Percentiles rank a stretch among this genome's conserved stretches.
Conservation (phyloP, 1,140 invertebrate genomes). For the Leptinotarsa texana region DNA sequence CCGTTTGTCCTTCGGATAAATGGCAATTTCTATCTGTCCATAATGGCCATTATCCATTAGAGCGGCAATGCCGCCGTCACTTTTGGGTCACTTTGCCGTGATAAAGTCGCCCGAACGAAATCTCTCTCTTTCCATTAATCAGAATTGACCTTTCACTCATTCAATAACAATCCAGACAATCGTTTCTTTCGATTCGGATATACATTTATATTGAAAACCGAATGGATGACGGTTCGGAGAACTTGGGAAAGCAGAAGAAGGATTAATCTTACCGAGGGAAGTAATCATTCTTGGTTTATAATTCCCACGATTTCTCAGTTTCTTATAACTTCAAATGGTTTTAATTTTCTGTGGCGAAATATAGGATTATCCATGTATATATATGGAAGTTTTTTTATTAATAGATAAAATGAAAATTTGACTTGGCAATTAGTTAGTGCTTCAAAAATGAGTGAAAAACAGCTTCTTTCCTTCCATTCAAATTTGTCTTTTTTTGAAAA, state of each 20-base stretch:
- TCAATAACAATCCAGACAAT: constrained; percentile 7
- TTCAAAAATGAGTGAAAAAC: no score
- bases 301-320: background rate
- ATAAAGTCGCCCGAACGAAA: constrained; percentile 7
- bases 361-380: background rate
- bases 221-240: background rate
- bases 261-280: constrained; percentile 1
- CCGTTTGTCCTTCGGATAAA: constrained; percentile 2
- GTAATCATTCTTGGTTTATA: constrained; percentile 4
- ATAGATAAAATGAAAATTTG: no score
- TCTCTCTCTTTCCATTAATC: constrained; percentile 19
- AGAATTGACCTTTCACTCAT: constrained; percentile 20
- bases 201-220: constrained; percentile 21
- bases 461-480: no score
- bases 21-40: constrained; percentile 8
- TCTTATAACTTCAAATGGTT: background rate
- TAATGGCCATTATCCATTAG: constrained; percentile 1
- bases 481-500: no score
- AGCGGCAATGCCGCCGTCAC: background rate
- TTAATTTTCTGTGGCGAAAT: no score
- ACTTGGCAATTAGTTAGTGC: no score
- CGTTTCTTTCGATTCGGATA: constrained; percentile 16
- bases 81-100: constrained; percentile 2
- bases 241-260: background rate
- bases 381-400: no score